phyloP scores from a whole-genome alignment of 2,797 vertebrate species.

The Simalia tracyae region DNA sequence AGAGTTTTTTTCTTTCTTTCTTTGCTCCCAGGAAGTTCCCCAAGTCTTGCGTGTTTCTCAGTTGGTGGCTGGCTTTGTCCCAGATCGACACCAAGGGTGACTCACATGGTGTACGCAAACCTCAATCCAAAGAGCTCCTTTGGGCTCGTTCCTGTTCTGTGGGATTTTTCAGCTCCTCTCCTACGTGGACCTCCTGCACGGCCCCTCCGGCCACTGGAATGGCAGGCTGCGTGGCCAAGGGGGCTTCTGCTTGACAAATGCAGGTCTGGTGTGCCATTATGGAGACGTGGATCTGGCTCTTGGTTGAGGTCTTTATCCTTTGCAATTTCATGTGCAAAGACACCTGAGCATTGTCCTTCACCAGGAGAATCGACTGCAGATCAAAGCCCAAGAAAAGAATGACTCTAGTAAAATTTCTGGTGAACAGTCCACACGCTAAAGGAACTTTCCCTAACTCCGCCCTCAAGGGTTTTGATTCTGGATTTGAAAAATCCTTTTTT shows the following conservation, averaged over 20 bases:
- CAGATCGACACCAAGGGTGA: fast-evolving
- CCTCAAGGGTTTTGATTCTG: no score
- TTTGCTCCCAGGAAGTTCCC: no score
- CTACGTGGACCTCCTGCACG: background rate
- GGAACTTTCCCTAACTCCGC: no score
- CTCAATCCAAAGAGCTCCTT: background rate
- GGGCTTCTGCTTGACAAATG: background rate
- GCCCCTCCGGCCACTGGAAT: background rate
- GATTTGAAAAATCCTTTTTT: no score
- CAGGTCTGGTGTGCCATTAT: background rate
- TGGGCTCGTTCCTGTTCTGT: background rate
- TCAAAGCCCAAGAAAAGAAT: no score
- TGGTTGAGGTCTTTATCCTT: background rate
- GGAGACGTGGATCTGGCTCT: background rate
- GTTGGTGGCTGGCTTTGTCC: no score
- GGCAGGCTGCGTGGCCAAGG: no score
- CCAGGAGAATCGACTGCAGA: background rate
- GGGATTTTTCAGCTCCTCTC: background rate
- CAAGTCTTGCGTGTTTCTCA: no score
- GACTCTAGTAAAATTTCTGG: background rate
- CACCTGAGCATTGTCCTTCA: no score
- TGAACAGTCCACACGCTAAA: no score
- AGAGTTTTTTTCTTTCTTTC: no score
- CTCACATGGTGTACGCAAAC: no score
- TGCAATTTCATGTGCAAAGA: background rate